A percentile compares a stretch with the other conserved stretches of the same genome.
Evolutionary conservation across 1,140 invertebrate genomes (phyloP).

Genomic region (Diorhabda sublineata): DNA sequence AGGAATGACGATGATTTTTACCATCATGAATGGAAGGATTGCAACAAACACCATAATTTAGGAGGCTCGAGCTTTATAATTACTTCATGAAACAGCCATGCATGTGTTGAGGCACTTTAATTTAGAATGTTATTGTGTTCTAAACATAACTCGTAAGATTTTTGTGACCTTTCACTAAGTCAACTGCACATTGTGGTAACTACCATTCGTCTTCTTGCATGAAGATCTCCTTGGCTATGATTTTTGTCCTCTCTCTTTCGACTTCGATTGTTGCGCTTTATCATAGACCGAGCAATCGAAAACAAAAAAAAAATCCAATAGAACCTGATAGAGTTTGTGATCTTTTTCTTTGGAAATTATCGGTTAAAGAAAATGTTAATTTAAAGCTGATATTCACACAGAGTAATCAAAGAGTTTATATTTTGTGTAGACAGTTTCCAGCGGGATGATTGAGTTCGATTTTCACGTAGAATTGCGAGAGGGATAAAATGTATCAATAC

Average conservation of each 20-base stretch:
- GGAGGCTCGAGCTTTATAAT: constrained; percentile 16
- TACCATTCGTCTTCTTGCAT: constrained; percentile 30
- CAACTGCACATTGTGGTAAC: constrained; percentile 18
- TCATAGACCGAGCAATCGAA: not conserved
- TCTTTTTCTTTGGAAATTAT: too few species aligned
- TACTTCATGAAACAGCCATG: constrained; percentile 23
- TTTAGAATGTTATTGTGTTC: constrained; percentile 26
- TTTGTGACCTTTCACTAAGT: constrained; percentile 24
- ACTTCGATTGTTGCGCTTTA: constrained; percentile 24
- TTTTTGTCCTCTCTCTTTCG: constrained; percentile 29
- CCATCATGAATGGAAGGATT: constrained; percentile 15
- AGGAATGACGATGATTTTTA: constrained; percentile 12
- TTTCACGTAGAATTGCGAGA: too few species aligned
- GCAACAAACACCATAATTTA: constrained; percentile 23
- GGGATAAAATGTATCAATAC: too few species aligned
- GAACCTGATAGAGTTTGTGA: too few species aligned
- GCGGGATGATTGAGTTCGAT: too few species aligned
- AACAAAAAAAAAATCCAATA: too few species aligned
- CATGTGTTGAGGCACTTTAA: constrained; percentile 26
- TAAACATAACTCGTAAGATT: constrained; percentile 22
- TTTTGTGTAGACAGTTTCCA: too few species aligned
- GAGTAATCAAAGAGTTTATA: too few species aligned
- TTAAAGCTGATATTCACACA: too few species aligned
- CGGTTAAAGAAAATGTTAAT: too few species aligned
- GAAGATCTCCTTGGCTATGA: constrained; percentile 27